Conservation (phyloP, 1,140 invertebrate species). For the Venturia canescens region DNA sequence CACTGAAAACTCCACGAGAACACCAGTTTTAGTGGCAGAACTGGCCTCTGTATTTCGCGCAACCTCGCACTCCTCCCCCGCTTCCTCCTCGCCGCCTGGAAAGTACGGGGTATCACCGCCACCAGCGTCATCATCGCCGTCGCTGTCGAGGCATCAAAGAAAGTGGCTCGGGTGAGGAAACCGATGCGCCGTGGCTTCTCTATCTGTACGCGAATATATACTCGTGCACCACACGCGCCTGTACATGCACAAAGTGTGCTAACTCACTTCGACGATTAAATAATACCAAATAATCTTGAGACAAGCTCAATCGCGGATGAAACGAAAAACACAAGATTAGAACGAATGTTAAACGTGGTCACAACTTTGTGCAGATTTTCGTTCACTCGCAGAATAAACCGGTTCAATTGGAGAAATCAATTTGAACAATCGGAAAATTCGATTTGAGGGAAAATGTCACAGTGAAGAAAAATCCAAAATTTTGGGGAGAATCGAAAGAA, state of each 20-base stretch:
- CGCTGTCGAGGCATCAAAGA: conserved; percentile 72
- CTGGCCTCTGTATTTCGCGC: conserved; percentile 16
- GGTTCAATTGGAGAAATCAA: no score
- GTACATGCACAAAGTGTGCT: conserved; percentile 65
- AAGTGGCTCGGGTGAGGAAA: conserved; percentile 69
- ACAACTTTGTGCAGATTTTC: no score
- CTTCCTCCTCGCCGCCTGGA: conserved; percentile 49
- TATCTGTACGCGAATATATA: no score
- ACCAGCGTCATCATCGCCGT: conserved; percentile 44
- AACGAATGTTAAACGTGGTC: no score
- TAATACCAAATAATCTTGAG: neutral
- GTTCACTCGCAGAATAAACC: no score
- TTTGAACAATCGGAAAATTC: no score
- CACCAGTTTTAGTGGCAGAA: conserved; percentile 25
- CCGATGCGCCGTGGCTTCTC: conserved; percentile 51
- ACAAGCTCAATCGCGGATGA: neutral
- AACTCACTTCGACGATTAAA: conserved; percentile 57
- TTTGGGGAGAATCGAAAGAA: no score
- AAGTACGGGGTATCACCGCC: conserved; percentile 58
- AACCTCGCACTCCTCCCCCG: conserved; percentile 50
- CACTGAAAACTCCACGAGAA: conserved; percentile 60
- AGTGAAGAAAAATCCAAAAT: no score
- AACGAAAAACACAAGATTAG: conserved; percentile 2
- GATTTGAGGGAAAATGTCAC: no score
- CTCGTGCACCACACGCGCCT: neutral